Evolutionary conservation across 2,888 invertebrate species (phyloP), one percentile per base, ranked within the genome.

Genomic region (Slavum lentiscoides): DNA sequence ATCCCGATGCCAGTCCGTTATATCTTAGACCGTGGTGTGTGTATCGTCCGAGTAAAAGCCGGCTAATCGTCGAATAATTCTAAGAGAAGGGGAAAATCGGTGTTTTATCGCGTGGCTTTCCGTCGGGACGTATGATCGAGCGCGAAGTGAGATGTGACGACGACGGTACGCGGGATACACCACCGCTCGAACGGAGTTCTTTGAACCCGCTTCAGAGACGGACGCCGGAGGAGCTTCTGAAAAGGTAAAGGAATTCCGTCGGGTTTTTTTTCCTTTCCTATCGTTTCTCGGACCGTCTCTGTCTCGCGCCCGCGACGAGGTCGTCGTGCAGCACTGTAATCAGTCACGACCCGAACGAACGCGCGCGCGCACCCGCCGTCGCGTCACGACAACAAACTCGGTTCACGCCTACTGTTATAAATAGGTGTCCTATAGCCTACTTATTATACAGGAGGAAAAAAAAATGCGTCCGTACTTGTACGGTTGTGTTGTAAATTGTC

Each of bases 191-290:
- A 53, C 8, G 70, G 70, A 70, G 77, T 80, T 80, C 77, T 80
- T 80, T 80, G 77, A 80, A 80, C 76, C 76, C 53, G 76, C 69
- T 69, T 69, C 49, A 37, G 15, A 77, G 69, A 70, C 72, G 58
- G 53, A 61, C 30, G 30, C 30, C 1, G 30, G 30, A 30, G 62
- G 21, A 77, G 21, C 37, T 70, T 70, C 77, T 64, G 64, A 80
- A 80, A 80, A 70, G 76, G 69, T 69, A 69, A 77, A 62, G 55
- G 70, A 80, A 80, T 80, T 70, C 70, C 39, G 64, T 72, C 74
- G 55, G 55, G 74, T 74, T 74, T 73, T 73, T 37, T 58, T 43
- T n/a, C 75, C n/a, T 75, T 75, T 82, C 23, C 75, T 58, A 69
- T 17, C 74, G 7, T 21, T 37, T 1, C 37, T 37, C 21, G 58